Base-by-base conservation (phyloP, 23 tunicate genomes). In the Trididemnum clinides region DNA sequence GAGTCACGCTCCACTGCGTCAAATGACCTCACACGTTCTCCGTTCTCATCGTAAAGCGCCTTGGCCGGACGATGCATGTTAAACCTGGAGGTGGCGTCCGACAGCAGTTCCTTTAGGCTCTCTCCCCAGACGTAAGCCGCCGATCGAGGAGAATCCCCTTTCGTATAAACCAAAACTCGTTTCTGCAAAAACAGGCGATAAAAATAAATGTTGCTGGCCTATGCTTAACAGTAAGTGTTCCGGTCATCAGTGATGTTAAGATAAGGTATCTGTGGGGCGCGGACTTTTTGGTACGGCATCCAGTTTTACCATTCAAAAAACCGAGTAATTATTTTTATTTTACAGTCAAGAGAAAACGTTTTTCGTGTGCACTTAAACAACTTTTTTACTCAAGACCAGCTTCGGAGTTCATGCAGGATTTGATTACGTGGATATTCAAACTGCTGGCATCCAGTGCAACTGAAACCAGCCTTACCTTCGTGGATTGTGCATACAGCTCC, bases 111-210 rank as follows among this genome's bases (percentile, higher is more conserved):
- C 10, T 34, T 21, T 1, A 92, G 38, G 1, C 86, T 71, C 57
- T 87, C 88, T 1, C 97, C 97, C 97, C 97, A 92, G 2, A 89
- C 91, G 33, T 82, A 87, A 1, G 39, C 88, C 10, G 88, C 64
- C 54, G 30, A 51, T 31, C 54, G 57, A 2, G 82, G 36, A 10
- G 97, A 59, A 27, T 87, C 88, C 0, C 90, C 97, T 2, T 74
- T 87, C 34, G 29, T 75, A 28, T 82, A 74, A 44, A 92, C 91
- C 82, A 78, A 63, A 21, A 92, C 90, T 39, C 97, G 87, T 83
- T 92, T 92, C 97, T 92, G 58, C 34, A 59, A 59, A 59, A 59
- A 10, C 25, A 59, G 25, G 20, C 20, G 22, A 10, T 4, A 10
- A 28, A 25, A 59, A n/a, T n/a, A n/a, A 44, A 44, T 44, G 54